Conservation (phyloP, 2,888 invertebrate species). For the Nemotelus pantherinus region DNA sequence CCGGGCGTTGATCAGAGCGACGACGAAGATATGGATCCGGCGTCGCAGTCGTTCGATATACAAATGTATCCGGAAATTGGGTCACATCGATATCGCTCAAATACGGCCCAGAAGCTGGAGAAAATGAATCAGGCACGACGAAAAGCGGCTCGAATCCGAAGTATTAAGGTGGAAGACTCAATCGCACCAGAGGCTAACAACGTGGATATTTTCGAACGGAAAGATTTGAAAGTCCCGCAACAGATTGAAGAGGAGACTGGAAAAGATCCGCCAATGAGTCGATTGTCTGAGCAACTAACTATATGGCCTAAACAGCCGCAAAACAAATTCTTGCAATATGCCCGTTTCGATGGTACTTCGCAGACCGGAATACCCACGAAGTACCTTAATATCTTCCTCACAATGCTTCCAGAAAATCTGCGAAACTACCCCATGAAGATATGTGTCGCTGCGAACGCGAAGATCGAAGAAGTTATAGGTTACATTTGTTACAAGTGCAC, state of each 20-base stretch:
- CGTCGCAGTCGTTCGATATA: slow-evolving; percentile 81
- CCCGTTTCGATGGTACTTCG: slow-evolving; percentile 90
- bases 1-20: slow-evolving; percentile 83
- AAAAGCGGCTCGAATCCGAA: slow-evolving; percentile 79
- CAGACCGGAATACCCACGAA: slow-evolving; percentile 82
- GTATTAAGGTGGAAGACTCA: slow-evolving; percentile 76
- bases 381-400: slow-evolving; percentile 89
- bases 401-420: slow-evolving; percentile 83
- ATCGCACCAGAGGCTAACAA: slow-evolving; percentile 68
- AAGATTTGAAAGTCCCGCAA: slow-evolving; percentile 52
- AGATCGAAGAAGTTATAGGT: slow-evolving; percentile 90
- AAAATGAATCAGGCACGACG: slow-evolving; percentile 88
- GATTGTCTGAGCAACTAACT: slow-evolving; percentile 79
- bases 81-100: slow-evolving; percentile 78
- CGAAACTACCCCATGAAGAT: slow-evolving; percentile 86
- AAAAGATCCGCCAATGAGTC: slow-evolving; percentile 65
- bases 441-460: slow-evolving; percentile 83
- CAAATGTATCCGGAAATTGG: slow-evolving; percentile 74
- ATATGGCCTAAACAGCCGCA: slow-evolving; percentile 80
- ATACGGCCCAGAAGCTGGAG: slow-evolving; percentile 88
- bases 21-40: slow-evolving; percentile 75
- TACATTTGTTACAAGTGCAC: slow-evolving; percentile 87
- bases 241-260: slow-evolving; percentile 62
- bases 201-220: slow-evolving; percentile 30
- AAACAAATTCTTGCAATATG: slow-evolving; percentile 89